Evolutionary conservation across 2,797 vertebrate species (phyloP).

Genomic region (Champsocephalus gunnari): DNA sequence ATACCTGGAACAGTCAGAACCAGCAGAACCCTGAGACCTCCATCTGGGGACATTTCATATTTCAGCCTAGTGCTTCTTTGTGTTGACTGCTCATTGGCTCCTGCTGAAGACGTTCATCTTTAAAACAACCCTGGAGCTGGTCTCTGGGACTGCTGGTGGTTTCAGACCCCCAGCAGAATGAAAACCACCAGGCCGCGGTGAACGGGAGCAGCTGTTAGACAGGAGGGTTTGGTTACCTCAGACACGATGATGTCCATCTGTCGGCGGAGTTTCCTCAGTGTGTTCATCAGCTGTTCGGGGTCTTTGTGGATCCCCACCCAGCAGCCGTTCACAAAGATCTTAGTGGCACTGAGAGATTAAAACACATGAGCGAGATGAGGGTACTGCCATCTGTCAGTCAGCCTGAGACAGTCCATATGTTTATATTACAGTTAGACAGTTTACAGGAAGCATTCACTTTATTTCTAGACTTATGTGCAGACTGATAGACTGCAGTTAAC

Average conservation of each 20-base stretch:
- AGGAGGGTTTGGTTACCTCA: constrained; percentile 84
- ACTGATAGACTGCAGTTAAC: constrained; percentile 55
- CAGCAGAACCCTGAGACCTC: background rate
- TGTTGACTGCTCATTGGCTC: background rate
- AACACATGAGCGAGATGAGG: background rate
- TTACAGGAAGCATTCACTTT: too few species aligned
- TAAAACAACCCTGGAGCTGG: background rate
- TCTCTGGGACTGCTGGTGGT: too few species aligned
- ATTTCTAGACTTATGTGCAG: too few species aligned
- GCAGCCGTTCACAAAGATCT: constrained; percentile 99
- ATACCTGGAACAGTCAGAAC: constrained; percentile 84
- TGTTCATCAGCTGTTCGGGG: constrained; percentile 98
- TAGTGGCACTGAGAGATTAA: constrained; percentile 89
- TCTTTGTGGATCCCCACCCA: constrained; percentile 99
- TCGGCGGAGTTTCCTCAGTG: constrained; percentile 92
- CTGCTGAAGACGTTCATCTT: background rate
- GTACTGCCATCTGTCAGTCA: too few species aligned
- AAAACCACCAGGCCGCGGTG: too few species aligned
- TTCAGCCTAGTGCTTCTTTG: too few species aligned
- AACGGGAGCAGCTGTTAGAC: too few species aligned
- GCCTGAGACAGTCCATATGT: too few species aligned
- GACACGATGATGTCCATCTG: constrained; percentile 99
- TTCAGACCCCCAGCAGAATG: too few species aligned
- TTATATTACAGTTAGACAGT: too few species aligned
- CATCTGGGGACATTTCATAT: too few species aligned